phyloP scores from a whole-genome alignment of 1,140 invertebrate genomes.

The Zaprionus vittiger region DNA sequence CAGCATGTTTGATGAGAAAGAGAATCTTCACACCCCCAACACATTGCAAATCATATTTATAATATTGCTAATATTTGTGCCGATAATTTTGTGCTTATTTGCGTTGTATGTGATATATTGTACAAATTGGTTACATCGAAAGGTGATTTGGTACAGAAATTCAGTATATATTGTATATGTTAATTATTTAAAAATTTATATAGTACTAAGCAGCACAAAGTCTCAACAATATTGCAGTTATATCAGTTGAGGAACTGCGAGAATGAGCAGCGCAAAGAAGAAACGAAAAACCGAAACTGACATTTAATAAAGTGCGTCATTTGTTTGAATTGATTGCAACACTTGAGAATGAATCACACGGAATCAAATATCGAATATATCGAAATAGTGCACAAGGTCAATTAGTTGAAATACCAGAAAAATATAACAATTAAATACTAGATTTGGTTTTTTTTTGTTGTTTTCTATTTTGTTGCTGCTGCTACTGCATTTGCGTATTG shows the following conservation, averaged over 20 bases:
- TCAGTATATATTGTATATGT: not conserved
- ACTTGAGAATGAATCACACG: slow-evolving; percentile 64
- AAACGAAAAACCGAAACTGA: slow-evolving; percentile 5
- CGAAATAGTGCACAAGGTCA: slow-evolving; percentile 79
- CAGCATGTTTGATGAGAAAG: too few relatives aligned
- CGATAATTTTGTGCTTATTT: too few relatives aligned
- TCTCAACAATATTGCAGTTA: not conserved
- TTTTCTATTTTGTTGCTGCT: slow-evolving; percentile 15
- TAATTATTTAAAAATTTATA: not conserved
- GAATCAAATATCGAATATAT: slow-evolving; percentile 50
- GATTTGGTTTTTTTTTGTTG: slow-evolving; percentile 28
- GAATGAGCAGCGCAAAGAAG: slow-evolving; percentile 2
- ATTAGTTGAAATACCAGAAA: slow-evolving; percentile 75
- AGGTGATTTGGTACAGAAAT: not conserved
- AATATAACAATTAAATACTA: slow-evolving; percentile 59
- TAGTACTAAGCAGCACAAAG: not conserved
- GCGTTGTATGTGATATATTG: too few relatives aligned
- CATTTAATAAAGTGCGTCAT: slow-evolving; percentile 60
- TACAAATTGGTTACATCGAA: not conserved
- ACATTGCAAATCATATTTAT: too few relatives aligned
- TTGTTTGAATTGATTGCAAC: slow-evolving; percentile 64
- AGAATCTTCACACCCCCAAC: too few relatives aligned
- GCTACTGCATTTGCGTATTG: slow-evolving; percentile 45
- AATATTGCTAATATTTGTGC: too few relatives aligned
- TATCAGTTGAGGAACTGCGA: slow-evolving; percentile 3